Percentiles rank a stretch among this genome's conserved stretches.
phyloP scores from a whole-genome alignment of 1,140 invertebrate species.

The Cecropterus lyciades region DNA sequence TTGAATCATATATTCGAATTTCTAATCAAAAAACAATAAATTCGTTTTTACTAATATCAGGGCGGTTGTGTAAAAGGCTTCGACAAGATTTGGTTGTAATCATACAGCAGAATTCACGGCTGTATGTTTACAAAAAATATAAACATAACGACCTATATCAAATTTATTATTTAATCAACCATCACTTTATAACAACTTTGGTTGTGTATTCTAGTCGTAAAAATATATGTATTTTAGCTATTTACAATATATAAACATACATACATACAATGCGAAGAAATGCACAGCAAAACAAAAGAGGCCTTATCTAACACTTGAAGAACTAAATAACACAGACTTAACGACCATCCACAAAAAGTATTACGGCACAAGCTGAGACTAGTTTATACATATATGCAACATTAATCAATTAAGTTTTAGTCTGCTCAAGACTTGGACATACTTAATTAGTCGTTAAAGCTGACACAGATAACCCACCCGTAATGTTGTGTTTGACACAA shows the following conservation, averaged over 20 bases:
- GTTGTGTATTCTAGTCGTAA: conserved; percentile 83
- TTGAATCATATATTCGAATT: conserved; percentile 50
- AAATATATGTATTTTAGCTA: conserved; percentile 83
- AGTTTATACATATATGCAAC: conserved; percentile 50
- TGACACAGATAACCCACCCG: conserved; percentile 60
- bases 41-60: conserved; percentile 78
- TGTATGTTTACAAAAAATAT: conserved; percentile 71
- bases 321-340: conserved; percentile 82
- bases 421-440: conserved; percentile 51
- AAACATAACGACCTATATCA: conserved; percentile 81
- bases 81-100: conserved; percentile 64
- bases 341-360: conserved; percentile 69
- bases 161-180: conserved; percentile 81
- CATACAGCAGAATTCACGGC: conserved; percentile 60
- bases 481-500: conserved; percentile 59
- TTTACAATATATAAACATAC: conserved; percentile 82
- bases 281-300: conserved; percentile 80
- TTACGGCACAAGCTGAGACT: conserved; percentile 62
- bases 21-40: conserved; percentile 72
- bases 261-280: conserved; percentile 81
- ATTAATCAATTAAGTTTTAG: conserved; percentile 51
- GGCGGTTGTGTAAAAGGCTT: conserved; percentile 73
- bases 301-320: conserved; percentile 73
- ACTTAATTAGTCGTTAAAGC: conserved; percentile 54
- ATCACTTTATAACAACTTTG: conserved; percentile 84